Evolutionary conservation across 1,140 invertebrate genomes (phyloP).

Genomic region (Gonioctena quinquepunctata): DNA sequence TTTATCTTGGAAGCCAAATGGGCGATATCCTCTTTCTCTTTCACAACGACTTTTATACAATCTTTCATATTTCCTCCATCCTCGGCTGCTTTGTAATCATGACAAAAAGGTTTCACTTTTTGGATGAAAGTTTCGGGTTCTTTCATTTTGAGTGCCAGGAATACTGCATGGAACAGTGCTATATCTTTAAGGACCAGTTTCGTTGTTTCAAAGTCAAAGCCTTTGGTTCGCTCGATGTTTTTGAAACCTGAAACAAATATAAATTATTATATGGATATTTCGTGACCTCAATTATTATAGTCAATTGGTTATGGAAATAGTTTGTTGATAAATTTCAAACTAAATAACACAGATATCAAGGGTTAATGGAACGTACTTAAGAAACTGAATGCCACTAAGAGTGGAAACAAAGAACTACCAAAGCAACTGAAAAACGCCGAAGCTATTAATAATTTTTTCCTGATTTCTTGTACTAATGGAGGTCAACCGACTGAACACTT

Average conservation of each 20-base stretch:
- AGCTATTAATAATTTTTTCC: too few species aligned
- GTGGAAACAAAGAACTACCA: too few species aligned
- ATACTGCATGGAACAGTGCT: slow-evolving; percentile 55
- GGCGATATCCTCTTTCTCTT: slow-evolving; percentile 10
- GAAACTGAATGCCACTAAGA: too few species aligned
- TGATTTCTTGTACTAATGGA: too few species aligned
- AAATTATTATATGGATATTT: too few species aligned
- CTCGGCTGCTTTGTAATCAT: not conserved
- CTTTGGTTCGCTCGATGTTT: not conserved
- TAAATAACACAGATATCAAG: too few species aligned
- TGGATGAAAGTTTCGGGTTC: slow-evolving; percentile 57
- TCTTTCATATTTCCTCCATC: not conserved
- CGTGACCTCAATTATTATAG: too few species aligned
- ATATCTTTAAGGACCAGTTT: slow-evolving; percentile 47
- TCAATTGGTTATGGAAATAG: too few species aligned
- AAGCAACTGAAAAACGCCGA: too few species aligned
- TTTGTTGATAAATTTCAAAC: too few species aligned
- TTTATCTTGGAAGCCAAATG: not conserved
- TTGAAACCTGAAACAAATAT: not conserved
- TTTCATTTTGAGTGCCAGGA: slow-evolving; percentile 49
- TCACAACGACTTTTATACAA: not conserved
- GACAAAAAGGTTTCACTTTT: slow-evolving; percentile 23
- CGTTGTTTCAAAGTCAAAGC: slow-evolving; percentile 52
- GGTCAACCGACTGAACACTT: too few species aligned
- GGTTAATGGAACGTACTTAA: too few species aligned